These are phyloP conservation scores for Eristalis arbustorum DNA, from an alignment of 2,888 invertebrate genomes.

Conservation along the genomic window DNA sequence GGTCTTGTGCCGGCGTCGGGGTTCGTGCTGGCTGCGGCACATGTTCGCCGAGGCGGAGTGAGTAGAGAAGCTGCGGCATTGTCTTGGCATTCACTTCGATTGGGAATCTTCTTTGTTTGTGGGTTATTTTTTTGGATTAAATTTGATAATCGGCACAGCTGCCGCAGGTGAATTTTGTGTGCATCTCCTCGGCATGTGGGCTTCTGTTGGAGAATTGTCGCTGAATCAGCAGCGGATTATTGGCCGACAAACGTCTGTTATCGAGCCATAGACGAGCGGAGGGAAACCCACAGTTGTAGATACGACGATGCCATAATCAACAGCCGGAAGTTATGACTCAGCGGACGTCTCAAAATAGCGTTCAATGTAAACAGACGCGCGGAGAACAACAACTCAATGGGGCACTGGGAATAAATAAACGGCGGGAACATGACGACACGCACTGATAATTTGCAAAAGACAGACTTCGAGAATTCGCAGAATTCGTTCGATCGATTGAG, in stretches of 20 bases:
- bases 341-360: background rate
- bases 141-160: constrained; percentile 49
- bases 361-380: background rate
- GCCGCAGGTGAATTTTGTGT: constrained; percentile 53
- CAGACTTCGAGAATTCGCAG: background rate
- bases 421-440: background rate
- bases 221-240: background rate
- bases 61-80: background rate
- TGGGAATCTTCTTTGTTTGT: constrained; percentile 16
- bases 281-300: background rate
- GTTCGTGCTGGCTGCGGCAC: constrained; percentile 61
- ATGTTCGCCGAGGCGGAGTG: constrained; percentile 31
- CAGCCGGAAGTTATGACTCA: background rate
- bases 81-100: constrained; percentile 48
- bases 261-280: background rate
- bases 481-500: background rate
- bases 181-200: constrained; percentile 3
- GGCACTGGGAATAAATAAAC: background rate
- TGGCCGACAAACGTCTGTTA: background rate
- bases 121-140: constrained; percentile 17
- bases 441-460: background rate
- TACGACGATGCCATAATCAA: background rate
- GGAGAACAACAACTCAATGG: background rate
- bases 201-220: background rate
- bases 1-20: constrained; percentile 55